Base-by-base conservation (phyloP, 2,113 vertebrate genomes). In the Lathamus discolor region DNA sequence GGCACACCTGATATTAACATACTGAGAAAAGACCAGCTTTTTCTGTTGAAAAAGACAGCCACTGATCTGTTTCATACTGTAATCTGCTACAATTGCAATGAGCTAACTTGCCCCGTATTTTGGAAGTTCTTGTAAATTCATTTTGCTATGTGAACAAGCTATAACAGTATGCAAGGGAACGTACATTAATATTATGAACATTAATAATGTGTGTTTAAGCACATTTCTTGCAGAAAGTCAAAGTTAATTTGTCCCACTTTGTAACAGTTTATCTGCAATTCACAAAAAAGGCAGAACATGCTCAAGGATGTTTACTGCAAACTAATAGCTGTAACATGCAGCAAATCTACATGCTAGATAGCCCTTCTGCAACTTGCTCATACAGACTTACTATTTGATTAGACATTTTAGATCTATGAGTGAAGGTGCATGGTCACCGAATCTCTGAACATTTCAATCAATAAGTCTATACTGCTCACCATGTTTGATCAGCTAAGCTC, bases 271-370 rank as follows among this genome's bases (percentile, higher is more conserved):
- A 72, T 29, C 31, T 22, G 20, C 17, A 90, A 68, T 43, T 73
- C 44, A 52, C 0, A 7, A 1, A 0, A 75, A 14, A 67, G 31
- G 33, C 31, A 88, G 78, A 62, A 52, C 24, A 75, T 0, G 0
- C 28, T 67, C 41, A 68, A 64, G 43, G 61, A 46, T 23, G 31
- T 27, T 82, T 24, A 63, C 37, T 79, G 51, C 46, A 67, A 67
- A 43, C 49, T 55, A 87, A 52, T 1, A 48, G 61, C 66, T 75
- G n/a, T 44, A 78, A 57, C 9, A 48, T 3, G 17, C 25, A 75
- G 19, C 28, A 75, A 70, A 17, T 31, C 46, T 25, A 22, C 23
- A 20, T 3, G 27, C 23, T 8, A 35, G 48, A 24, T 27, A 89
- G 37, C 13, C 61, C 41, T 70, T 33, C 41, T 46, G 22, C 25